Evolutionary conservation across 2,797 vertebrate genomes (phyloP).

Genomic region (Sebastiscus tertius): DNA sequence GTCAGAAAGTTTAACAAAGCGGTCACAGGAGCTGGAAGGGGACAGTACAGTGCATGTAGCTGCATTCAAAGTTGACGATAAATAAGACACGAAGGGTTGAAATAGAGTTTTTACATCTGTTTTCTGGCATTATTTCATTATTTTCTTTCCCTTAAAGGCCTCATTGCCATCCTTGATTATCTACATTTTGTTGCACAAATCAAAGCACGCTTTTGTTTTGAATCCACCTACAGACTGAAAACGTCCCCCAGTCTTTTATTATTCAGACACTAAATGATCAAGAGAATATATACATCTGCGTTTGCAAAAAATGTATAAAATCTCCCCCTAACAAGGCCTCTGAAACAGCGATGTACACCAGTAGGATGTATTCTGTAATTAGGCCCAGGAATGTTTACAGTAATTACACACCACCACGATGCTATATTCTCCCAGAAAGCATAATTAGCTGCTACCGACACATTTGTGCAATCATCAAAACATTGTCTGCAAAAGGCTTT

Average conservation of each 20-base stretch:
- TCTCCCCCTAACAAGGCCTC: neutral
- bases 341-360: neutral
- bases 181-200: neutral
- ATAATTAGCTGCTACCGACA: slow-evolving; percentile 16
- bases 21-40: neutral
- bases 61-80: neutral
- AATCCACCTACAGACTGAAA: neutral
- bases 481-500: neutral
- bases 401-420: slow-evolving; percentile 30
- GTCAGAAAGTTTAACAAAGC: neutral
- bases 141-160: neutral
- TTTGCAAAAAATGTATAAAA: neutral
- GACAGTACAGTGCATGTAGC: neutral
- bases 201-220: neutral
- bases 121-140: neutral
- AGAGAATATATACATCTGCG: neutral
- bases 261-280: neutral
- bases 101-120: neutral
- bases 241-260: neutral
- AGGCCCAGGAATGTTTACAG: slow-evolving; percentile 31
- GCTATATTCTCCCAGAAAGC: slow-evolving; percentile 14
- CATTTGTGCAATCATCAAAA: slow-evolving; percentile 6
- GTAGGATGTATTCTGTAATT: slow-evolving; percentile 26
- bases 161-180: neutral
- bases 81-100: neutral